Evolutionary conservation across 1,140 invertebrate genomes (phyloP).

Genomic region (Sitophilus oryzae): DNA sequence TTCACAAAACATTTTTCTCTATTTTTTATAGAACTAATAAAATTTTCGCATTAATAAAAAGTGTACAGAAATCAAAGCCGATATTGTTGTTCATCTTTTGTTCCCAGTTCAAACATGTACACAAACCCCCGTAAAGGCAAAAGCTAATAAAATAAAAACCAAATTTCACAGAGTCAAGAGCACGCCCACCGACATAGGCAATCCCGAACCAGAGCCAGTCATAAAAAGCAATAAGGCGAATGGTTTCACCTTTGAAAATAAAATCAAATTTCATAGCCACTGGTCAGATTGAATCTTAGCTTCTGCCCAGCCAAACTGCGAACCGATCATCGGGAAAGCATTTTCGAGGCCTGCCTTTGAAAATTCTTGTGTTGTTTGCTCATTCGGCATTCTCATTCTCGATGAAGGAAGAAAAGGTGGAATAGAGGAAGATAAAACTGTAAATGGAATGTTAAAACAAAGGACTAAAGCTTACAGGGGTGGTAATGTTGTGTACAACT

Average conservation of each 20-base stretch:
- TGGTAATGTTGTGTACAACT: no score
- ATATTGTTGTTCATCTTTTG: no score
- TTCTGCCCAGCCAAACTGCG: conserved; percentile 16
- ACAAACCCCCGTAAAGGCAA: no score
- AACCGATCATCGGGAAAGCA: conserved; percentile 19
- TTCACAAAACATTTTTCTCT: no score
- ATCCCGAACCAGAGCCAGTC: not conserved
- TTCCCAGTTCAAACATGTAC: no score
- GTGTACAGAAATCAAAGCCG: no score
- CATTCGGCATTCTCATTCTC: no score
- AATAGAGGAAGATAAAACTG: no score
- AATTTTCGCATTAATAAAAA: no score
- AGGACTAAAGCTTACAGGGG: no score
- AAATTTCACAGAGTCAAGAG: not conserved
- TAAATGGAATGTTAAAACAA: no score
- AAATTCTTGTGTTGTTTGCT: conserved; percentile 15
- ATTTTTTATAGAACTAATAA: no score
- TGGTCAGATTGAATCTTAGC: conserved; percentile 31
- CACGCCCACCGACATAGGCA: not conserved
- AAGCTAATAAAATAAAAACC: not conserved
- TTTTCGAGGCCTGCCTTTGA: conserved; percentile 18
- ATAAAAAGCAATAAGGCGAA: conserved; percentile 20
- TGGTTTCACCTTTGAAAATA: conserved; percentile 27
- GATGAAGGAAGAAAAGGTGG: not conserved
- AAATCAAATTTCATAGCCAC: conserved; percentile 33